phyloP scores from a whole-genome alignment of 2,797 vertebrate genomes.

The Anas georgica region DNA sequence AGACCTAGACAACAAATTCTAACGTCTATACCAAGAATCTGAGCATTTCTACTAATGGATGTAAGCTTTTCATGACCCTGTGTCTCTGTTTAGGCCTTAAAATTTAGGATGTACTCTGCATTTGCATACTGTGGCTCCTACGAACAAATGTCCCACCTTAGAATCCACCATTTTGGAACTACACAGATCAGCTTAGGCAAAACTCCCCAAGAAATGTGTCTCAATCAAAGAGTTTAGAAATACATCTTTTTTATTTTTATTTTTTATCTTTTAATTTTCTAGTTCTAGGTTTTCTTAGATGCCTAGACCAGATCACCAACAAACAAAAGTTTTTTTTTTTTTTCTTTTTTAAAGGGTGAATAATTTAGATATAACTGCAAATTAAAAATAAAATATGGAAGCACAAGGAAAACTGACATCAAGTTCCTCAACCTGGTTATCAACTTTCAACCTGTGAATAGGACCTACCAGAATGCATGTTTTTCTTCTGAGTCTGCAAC shows the following conservation, averaged over 20 bases:
- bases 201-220: background rate
- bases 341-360: background rate
- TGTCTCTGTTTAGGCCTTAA: background rate
- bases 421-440: background rate
- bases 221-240: background rate
- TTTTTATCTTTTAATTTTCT: background rate
- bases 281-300: background rate
- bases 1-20: background rate
- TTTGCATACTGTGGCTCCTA: background rate
- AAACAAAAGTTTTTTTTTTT: background rate
- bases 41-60: background rate
- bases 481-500: background rate
- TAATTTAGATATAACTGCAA: background rate
- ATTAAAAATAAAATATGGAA: background rate
- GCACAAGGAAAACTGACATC: background rate
- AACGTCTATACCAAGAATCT: background rate
- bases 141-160: background rate
- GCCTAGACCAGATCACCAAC: background rate
- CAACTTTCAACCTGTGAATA: background rate
- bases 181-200: background rate
- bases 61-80: background rate
- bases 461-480: background rate
- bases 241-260: fast-evolving
- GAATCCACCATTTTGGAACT: background rate
- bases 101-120: background rate